phyloP scores from a whole-genome alignment of 2,797 vertebrate genomes.

The Setipinna tenuifilis region DNA sequence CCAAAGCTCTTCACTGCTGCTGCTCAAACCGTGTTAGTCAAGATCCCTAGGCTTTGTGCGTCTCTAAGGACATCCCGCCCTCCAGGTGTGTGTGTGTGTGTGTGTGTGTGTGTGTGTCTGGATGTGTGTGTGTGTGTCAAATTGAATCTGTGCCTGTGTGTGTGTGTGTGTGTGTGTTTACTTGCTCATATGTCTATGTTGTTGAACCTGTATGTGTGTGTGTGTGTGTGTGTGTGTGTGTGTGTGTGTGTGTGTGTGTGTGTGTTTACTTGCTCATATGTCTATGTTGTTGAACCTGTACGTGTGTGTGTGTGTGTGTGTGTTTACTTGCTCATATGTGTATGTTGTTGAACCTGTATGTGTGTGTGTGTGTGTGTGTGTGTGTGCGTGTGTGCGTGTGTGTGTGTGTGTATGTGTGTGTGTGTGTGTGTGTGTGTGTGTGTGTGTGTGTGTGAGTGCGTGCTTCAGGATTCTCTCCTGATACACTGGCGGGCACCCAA shows the following conservation, averaged over 20 bases:
- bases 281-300: too few relatives aligned
- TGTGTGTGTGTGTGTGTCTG: neutral
- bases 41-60: neutral
- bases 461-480: neutral
- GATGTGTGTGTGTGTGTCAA: neutral
- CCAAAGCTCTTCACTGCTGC: neutral
- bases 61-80: neutral
- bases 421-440: conserved; percentile 18
- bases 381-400: neutral
- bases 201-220: neutral
- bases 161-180: too few relatives aligned
- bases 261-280: too few relatives aligned
- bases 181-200: too few relatives aligned
- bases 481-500: neutral
- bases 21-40: neutral
- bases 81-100: neutral
- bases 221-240: conserved; percentile 10
- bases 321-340: too few relatives aligned
- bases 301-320: neutral
- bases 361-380: too few relatives aligned
- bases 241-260: neutral
- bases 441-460: neutral
- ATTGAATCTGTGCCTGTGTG: too few relatives aligned
- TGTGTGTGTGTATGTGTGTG: neutral
- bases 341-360: neutral